Conservation (phyloP, 2,888 invertebrate genomes). For the Lasiommata megera region DNA sequence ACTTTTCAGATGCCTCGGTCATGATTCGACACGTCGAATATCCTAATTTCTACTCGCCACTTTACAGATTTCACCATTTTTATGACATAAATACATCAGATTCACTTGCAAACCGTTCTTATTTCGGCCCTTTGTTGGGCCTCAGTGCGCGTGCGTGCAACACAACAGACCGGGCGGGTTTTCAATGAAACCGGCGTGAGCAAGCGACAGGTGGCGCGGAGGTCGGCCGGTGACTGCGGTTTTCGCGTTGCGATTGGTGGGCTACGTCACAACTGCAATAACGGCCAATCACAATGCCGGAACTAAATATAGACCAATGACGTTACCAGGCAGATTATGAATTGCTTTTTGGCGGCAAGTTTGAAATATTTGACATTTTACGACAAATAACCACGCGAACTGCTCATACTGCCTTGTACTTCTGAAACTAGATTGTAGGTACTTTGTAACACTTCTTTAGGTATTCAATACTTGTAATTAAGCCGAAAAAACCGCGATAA, state of each 20-base stretch:
- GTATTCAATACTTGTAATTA: background rate
- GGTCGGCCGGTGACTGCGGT: constrained; percentile 54
- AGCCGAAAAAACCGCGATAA: background rate
- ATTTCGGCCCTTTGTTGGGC: constrained; percentile 80
- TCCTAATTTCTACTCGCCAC: constrained; percentile 91
- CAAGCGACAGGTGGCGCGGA: constrained; percentile 74
- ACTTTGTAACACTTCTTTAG: background rate
- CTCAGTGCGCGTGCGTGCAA: constrained; percentile 78
- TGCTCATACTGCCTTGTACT: background rate
- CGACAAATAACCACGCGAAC: constrained; percentile 33
- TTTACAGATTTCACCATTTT: constrained; percentile 92
- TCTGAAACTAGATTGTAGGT: background rate
- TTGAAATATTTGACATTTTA: constrained; percentile 45
- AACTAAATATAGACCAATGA: constrained; percentile 49
- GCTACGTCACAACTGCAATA: constrained; percentile 35
- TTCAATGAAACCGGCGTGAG: constrained; percentile 71
- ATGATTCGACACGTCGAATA: constrained; percentile 92
- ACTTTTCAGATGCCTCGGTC: constrained; percentile 96
- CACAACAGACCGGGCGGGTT: constrained; percentile 71
- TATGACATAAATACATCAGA: constrained; percentile 88
- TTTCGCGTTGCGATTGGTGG: constrained; percentile 49
- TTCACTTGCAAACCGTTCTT: constrained; percentile 75
- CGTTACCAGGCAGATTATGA: constrained; percentile 38
- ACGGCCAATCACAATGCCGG: constrained; percentile 52
- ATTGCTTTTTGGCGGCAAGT: constrained; percentile 48